Conservation (phyloP, 2,113 vertebrate species). For the Myrmophylax atrothorax region DNA sequence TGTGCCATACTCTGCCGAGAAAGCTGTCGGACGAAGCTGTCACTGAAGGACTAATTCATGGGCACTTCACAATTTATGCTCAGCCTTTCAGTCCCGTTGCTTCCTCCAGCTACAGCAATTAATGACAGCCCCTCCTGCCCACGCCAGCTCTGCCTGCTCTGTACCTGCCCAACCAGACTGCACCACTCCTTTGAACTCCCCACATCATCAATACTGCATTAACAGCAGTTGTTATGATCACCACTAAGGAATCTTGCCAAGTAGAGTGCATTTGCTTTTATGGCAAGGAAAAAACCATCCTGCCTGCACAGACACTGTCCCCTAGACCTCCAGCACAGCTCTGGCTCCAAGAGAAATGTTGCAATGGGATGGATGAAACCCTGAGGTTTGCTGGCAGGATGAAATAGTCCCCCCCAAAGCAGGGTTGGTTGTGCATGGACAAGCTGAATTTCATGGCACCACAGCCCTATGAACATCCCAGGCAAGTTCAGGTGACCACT, state of each 20-base stretch:
- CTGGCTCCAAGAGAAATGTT: neutral
- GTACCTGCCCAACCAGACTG: neutral
- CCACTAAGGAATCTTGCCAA: neutral
- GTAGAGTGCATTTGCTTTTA: neutral
- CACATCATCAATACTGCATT: neutral
- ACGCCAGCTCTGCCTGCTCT: fast-evolving
- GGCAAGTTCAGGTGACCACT: neutral
- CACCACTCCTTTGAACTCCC: neutral
- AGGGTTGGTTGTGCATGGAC: neutral
- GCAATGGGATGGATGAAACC: fast-evolving
- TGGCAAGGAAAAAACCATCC: neutral
- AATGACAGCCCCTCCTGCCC: neutral
- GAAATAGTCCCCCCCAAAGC: fast-evolving
- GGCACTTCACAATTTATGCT: neutral
- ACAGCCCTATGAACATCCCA: neutral
- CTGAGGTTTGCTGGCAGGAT: neutral
- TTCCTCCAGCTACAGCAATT: neutral
- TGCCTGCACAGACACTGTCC: neutral
- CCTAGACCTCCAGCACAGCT: fast-evolving
- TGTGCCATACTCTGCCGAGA: neutral
- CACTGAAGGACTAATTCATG: neutral
- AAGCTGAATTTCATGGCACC: neutral
- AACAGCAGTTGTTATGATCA: neutral
- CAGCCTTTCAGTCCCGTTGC: neutral
- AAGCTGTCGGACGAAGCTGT: neutral